These are phyloP conservation scores for Petrolisthes manimaculis DNA, from an alignment of 2,888 invertebrate species.

Conservation along the genomic window DNA sequence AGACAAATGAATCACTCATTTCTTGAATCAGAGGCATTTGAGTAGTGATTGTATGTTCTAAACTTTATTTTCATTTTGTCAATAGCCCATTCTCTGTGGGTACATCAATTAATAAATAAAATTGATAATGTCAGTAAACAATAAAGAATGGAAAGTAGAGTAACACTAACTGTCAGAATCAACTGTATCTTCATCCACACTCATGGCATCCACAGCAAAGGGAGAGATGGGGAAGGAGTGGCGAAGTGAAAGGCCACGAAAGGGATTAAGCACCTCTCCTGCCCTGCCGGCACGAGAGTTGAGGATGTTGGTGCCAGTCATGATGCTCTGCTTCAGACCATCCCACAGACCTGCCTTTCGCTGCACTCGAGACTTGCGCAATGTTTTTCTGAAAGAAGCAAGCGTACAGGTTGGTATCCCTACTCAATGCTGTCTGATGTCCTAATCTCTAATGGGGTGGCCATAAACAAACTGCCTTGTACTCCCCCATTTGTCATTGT, in stretches of 20 bases:
- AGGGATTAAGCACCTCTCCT: slow-evolving; percentile 71
- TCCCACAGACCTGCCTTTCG: slow-evolving; percentile 67
- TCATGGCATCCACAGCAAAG: slow-evolving; percentile 68
- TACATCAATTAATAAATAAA: no score
- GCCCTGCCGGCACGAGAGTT: slow-evolving; percentile 71
- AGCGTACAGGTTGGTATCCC: no score
- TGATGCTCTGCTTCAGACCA: slow-evolving; percentile 67
- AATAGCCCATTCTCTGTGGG: no score
- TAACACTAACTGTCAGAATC: slow-evolving; percentile 33
- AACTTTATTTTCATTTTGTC: no score
- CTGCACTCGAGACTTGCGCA: slow-evolving; percentile 48
- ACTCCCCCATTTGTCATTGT: not conserved
- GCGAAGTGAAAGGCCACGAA: slow-evolving; percentile 70
- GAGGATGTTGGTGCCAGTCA: slow-evolving; percentile 68
- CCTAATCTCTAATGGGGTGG: not conserved
- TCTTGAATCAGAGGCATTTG: no score
- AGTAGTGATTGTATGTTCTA: no score
- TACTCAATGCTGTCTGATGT: no score
- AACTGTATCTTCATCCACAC: slow-evolving; percentile 47
- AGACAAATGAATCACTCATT: no score
- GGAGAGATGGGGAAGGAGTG: slow-evolving; percentile 71
- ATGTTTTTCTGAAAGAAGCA: slow-evolving; percentile 43
- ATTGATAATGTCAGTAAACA: no score
- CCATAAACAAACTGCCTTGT: not conserved
- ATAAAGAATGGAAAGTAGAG: no score